Percentiles rank a stretch among this genome's conserved stretches.
phyloP scores from a whole-genome alignment of 2,113 vertebrate species.

The Muntiacus muntjak region DNA sequence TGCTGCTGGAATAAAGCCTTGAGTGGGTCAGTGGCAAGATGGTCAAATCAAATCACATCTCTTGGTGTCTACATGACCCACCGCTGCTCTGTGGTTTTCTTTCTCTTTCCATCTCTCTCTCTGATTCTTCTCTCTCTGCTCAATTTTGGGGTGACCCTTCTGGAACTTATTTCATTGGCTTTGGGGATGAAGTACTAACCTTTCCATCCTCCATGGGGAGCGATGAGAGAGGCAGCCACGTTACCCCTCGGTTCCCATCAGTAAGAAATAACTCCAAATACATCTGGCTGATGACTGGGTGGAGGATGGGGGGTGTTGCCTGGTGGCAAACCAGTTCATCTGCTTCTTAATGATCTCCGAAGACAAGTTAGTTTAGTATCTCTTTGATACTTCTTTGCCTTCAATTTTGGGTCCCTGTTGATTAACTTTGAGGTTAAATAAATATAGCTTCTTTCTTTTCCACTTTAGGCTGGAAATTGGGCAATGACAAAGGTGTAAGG shows the following conservation, averaged over 20 bases:
- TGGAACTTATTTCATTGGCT: background rate
- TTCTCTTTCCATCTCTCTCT: background rate
- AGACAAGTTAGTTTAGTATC: background rate
- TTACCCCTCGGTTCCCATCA: background rate
- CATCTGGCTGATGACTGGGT: background rate
- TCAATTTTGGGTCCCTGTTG: background rate
- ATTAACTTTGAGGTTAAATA: background rate
- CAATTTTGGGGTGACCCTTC: background rate
- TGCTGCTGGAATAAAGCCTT: background rate
- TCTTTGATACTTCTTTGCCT: background rate
- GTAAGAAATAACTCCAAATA: background rate
- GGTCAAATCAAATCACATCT: background rate
- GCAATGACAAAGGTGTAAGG: background rate
- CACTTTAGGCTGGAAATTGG: background rate
- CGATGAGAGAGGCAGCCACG: background rate
- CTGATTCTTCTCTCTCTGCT: background rate
- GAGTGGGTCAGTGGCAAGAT: background rate
- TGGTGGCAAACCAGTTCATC: background rate
- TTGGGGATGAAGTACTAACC: background rate
- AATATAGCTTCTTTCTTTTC: background rate
- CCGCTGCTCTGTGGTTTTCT: background rate
- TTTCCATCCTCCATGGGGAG: background rate
- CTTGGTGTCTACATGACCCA: background rate
- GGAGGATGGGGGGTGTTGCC: background rate
- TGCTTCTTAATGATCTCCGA: background rate